Evolutionary conservation across 2,113 vertebrate species (phyloP).

Genomic region (Numenius arquata): DNA sequence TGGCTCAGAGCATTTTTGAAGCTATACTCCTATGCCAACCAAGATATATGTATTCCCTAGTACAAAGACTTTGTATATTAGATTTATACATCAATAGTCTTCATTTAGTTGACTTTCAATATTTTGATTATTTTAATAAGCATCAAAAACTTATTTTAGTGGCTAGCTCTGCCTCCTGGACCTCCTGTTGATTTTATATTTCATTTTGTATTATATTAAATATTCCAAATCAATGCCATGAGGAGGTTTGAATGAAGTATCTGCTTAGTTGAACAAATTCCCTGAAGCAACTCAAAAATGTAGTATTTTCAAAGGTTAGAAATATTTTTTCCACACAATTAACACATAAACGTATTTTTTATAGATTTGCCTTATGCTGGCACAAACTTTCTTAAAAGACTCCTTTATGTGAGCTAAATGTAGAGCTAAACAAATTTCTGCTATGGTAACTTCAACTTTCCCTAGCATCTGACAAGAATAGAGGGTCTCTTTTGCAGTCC

Average conservation of each 20-base stretch:
- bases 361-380: constrained; percentile 42
- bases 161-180: not conserved
- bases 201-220: not conserved
- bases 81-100: not conserved
- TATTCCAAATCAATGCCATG: constrained; percentile 31
- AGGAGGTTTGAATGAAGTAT: constrained; percentile 27
- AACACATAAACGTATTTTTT: constrained; percentile 50
- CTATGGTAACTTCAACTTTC: constrained; percentile 24
- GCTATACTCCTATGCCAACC: not conserved
- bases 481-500: not conserved
- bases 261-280: constrained; percentile 19
- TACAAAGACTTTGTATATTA: not conserved
- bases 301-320: constrained; percentile 50
- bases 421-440: not conserved
- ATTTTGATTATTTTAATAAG: not conserved
- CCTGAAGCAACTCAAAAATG: constrained; percentile 19
- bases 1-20: not conserved
- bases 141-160: not conserved
- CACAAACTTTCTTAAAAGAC: not conserved
- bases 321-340: constrained; percentile 56
- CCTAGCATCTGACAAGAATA: constrained; percentile 20
- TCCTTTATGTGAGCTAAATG: not conserved
- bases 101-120: not conserved
- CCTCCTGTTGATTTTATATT: not conserved
- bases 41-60: not conserved